These are phyloP conservation scores for Acrocephalus kingi DNA, from an alignment of 2,113 vertebrate species.

Conservation along the genomic window DNA sequence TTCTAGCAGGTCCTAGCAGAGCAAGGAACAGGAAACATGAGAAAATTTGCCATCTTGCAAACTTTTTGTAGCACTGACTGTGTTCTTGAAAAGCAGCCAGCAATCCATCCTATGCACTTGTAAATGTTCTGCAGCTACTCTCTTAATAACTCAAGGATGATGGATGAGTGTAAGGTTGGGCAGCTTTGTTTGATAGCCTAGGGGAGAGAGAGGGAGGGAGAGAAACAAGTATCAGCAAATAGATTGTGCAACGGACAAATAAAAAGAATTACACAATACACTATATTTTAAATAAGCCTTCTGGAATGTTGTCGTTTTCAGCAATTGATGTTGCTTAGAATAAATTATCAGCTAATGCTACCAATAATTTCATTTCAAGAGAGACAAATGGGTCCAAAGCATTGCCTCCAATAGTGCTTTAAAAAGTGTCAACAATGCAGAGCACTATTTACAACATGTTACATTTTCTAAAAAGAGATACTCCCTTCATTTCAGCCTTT, in stretches of 20 bases:
- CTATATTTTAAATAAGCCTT: slow-evolving; percentile 43
- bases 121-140: slow-evolving; percentile 61
- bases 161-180: slow-evolving; percentile 58
- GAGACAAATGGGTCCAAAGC: background rate
- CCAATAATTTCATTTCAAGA: background rate
- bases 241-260: slow-evolving; percentile 70
- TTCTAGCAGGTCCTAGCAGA: slow-evolving; percentile 64
- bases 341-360: slow-evolving; percentile 21
- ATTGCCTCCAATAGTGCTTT: background rate
- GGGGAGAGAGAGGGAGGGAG: slow-evolving; percentile 42
- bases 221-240: slow-evolving; percentile 63
- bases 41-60: slow-evolving; percentile 57
- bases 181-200: slow-evolving; percentile 62
- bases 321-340: background rate
- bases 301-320: slow-evolving; percentile 52
- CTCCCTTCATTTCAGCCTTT: background rate
- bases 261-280: slow-evolving; percentile 51
- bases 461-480: background rate
- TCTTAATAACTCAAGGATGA: slow-evolving; percentile 57
- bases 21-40: slow-evolving; percentile 46
- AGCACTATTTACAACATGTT: background rate
- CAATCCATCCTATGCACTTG: slow-evolving; percentile 56
- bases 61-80: slow-evolving; percentile 31
- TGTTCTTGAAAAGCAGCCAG: slow-evolving; percentile 68
- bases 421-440: background rate